A percentile compares a stretch with the other conserved stretches of the same genome.
These are phyloP conservation scores for Leptoclinus maculatus DNA, from an alignment of 2,797 vertebrate genomes.

Conservation along the genomic window DNA sequence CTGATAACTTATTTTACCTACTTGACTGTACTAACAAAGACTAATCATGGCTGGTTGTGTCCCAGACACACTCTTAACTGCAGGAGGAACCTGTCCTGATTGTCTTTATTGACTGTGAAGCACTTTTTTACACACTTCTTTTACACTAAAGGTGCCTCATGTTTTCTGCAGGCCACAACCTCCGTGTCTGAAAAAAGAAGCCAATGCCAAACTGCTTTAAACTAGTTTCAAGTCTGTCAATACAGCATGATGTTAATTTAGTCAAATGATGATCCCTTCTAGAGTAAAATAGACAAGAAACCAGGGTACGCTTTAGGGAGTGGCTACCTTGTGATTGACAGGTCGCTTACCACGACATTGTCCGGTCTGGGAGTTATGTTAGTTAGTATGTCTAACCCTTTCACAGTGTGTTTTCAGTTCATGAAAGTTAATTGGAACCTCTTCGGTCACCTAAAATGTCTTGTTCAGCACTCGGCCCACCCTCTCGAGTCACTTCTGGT, in stretches of 20 bases:
- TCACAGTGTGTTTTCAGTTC: neutral
- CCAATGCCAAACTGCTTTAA: no score
- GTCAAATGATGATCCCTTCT: no score
- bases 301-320: neutral
- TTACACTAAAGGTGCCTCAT: neutral
- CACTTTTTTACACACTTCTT: neutral
- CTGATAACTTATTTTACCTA: neutral
- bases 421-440: neutral
- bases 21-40: neutral
- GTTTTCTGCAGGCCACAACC: neutral
- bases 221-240: no score
- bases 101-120: neutral
- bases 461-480: neutral
- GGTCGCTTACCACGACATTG: no score
- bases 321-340: neutral
- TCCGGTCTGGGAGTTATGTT: no score
- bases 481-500: neutral
- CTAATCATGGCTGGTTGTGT: neutral
- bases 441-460: neutral
- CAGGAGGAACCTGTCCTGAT: neutral
- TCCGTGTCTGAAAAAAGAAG: no score
- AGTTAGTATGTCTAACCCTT: neutral
- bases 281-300: neutral
- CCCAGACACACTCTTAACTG: neutral
- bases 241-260: no score